Base-by-base conservation (phyloP, 2,888 invertebrate species). In the Drosophila helvetica region DNA sequence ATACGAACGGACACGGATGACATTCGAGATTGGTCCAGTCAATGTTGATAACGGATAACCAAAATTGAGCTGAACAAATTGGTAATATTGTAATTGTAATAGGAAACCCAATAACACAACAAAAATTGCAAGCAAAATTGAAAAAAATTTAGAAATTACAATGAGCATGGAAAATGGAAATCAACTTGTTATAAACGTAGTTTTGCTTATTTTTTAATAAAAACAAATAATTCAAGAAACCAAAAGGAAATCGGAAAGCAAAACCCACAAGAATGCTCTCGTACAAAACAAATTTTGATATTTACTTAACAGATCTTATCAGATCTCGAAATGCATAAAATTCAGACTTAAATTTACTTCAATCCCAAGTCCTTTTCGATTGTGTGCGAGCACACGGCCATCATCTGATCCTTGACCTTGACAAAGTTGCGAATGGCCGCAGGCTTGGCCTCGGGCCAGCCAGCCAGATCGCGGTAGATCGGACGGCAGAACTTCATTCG, bases 401-500 rank as follows among this genome's bases (percentile, higher is more conserved):
- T 98, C 97, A 98, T 97, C 88, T 94, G 93, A 52, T 93, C 92
- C 86, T 94, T 94, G 75, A 96, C 94, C 48, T 93, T 92, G 48
- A 94, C 90, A 92, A 96, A 98, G 85, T 95, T 96, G 30, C 95
- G 93, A 52, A 97, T 93, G 0, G 97, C 95, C 72, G 89, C 91
- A 1, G 93, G 92, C 70, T 96, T 93, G 0, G 95, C 94, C 22
- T 94, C 94, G 70, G 96, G 95, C 98, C 98, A 98, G 0, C 93
- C 93, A 80, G 95, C 96, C 65, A 98, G 93, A 89, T 97, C 97
- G 71, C 96, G 94, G 92, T 97, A 98, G 53, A 98, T 93, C 3
- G 98, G 98, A 38, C 97, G 93, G 2, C 96, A 95, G 92, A 95
- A 98, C 91, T 98, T 98, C 96, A 98, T 96, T 60, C 98, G 94